Evolutionary conservation across 2,113 vertebrate species (phyloP).

Genomic region (Ammodramus savannarum): DNA sequence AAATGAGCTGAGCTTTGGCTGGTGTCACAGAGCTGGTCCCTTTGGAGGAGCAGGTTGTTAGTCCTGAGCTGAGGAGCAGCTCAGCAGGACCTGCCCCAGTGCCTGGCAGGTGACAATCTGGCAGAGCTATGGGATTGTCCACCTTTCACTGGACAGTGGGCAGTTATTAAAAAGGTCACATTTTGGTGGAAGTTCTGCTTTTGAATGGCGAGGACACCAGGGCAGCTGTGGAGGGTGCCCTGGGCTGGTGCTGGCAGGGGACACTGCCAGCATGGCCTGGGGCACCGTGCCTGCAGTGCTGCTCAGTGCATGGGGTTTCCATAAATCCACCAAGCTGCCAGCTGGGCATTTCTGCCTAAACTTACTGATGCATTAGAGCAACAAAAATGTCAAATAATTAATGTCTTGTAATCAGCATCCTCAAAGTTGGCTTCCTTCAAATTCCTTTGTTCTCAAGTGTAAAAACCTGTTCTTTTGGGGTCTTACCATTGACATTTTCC

Average conservation of each 20-base stretch:
- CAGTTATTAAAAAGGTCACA: accelerated
- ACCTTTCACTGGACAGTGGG: accelerated
- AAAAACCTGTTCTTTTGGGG: neutral
- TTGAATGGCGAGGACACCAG: accelerated
- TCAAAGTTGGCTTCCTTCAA: neutral
- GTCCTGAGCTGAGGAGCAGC: neutral
- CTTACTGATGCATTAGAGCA: neutral
- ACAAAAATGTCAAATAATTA: neutral
- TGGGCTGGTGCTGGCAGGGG: accelerated
- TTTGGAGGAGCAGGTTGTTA: neutral
- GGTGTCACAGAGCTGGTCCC: neutral
- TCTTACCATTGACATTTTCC: neutral
- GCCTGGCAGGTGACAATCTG: no score
- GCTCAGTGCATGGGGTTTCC: accelerated
- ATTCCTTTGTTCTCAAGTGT: neutral
- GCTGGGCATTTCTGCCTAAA: neutral
- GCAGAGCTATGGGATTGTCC: accelerated
- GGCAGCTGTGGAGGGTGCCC: neutral
- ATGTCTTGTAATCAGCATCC: no score
- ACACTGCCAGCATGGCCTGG: accelerated
- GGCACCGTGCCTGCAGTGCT: neutral
- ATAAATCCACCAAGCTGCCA: accelerated
- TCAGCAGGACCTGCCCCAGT: neutral
- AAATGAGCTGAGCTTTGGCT: neutral
- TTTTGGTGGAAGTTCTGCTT: neutral